Percentiles rank a stretch among this genome's conserved stretches.
These are phyloP conservation scores for Scolopax rusticola DNA, from an alignment of 2,797 vertebrate genomes.

Conservation along the genomic window DNA sequence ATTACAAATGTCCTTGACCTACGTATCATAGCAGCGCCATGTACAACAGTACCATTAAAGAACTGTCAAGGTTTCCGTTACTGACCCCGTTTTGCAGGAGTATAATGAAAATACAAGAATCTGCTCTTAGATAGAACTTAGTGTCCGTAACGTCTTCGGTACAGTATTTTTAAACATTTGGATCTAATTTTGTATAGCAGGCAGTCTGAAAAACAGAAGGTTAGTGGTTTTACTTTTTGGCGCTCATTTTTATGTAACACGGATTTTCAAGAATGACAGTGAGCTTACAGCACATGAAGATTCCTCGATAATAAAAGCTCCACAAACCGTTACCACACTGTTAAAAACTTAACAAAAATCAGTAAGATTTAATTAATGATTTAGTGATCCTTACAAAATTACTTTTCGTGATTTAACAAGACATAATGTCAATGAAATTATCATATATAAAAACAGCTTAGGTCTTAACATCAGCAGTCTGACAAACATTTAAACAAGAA, in stretches of 20 bases:
- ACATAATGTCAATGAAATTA: conserved; percentile 21
- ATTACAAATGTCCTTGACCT: conserved; percentile 30
- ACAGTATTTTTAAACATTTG: conserved; percentile 7
- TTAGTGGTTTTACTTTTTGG: conserved; percentile 35
- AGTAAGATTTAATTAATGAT: neutral
- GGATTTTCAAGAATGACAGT: conserved; percentile 25
- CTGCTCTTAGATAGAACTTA: neutral
- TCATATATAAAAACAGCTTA: conserved; percentile 28
- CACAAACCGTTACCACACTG: neutral
- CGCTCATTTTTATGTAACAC: neutral
- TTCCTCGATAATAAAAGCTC: conserved; percentile 16
- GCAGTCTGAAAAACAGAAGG: conserved; percentile 19
- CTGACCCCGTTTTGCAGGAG: neutral
- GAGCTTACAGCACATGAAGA: neutral
- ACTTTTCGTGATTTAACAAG: neutral
- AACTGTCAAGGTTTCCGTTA: neutral
- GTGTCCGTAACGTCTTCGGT: neutral
- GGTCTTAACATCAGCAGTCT: conserved; percentile 57
- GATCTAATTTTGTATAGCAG: conserved; percentile 1
- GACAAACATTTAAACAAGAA: conserved; percentile 66
- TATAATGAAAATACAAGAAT: neutral
- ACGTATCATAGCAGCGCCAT: neutral
- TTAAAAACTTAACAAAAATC: neutral
- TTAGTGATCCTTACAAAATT: conserved; percentile 25
- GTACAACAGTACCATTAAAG: neutral